Percentiles rank a stretch among this genome's conserved stretches.
Conservation (phyloP, 1,140 invertebrate species). For the Megalopta genalis region DNA sequence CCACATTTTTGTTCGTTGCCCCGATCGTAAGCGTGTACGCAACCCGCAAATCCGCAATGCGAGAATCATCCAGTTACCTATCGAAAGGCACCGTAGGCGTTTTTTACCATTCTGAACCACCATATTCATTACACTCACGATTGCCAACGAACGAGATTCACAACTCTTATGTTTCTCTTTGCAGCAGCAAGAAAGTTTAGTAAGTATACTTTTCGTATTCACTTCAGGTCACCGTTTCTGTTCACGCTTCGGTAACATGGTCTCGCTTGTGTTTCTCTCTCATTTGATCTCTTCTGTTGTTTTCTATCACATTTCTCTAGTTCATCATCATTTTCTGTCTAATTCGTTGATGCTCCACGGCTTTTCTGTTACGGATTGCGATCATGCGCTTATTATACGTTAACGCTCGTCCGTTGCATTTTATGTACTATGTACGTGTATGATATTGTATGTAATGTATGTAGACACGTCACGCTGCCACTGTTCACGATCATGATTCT, state of each 20-base stretch:
- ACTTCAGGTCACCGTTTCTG: slow-evolving; percentile 43
- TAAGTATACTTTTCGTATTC: slow-evolving; percentile 81
- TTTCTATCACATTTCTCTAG: background rate
- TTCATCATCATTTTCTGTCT: background rate
- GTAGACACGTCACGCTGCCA: too few species aligned
- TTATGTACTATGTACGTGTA: background rate
- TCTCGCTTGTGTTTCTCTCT: slow-evolving; percentile 22
- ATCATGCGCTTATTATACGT: slow-evolving; percentile 17
- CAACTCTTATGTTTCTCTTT: slow-evolving; percentile 80
- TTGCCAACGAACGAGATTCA: slow-evolving; percentile 50
- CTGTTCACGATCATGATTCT: too few species aligned
- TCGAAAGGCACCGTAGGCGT: slow-evolving; percentile 10
- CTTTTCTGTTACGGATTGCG: too few species aligned
- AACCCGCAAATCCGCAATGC: background rate
- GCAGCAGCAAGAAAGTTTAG: slow-evolving; percentile 87
- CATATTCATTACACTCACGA: background rate
- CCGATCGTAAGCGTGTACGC: background rate
- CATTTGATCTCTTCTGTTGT: background rate
- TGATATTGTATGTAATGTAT: background rate
- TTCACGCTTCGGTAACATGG: slow-evolving; percentile 56
- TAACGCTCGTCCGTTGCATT: background rate
- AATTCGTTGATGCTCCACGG: slow-evolving; percentile 5
- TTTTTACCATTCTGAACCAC: background rate
- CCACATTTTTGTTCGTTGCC: slow-evolving; percentile 12
- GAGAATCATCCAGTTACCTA: slow-evolving; percentile 31